These are phyloP conservation scores for Lepas anatifera DNA, from an alignment of 2,888 invertebrate genomes.

Conservation along the genomic window DNA sequence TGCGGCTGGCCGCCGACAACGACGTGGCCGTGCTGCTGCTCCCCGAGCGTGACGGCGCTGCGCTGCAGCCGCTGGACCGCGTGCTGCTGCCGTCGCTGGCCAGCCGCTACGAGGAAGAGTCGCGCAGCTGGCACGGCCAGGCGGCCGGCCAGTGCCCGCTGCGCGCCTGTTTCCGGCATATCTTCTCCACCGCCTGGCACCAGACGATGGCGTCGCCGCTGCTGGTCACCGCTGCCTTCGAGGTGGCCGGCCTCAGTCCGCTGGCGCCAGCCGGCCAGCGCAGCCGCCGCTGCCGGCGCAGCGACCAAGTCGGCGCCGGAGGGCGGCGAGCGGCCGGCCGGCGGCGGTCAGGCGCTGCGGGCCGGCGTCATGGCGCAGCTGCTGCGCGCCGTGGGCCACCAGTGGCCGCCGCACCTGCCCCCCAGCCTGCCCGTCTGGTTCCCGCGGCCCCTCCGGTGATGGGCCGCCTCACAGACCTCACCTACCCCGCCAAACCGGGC, in stretches of 20 bases:
- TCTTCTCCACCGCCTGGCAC: conserved; percentile 3
- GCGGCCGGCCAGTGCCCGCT: background rate
- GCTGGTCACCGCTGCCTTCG: background rate
- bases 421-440: conserved; percentile 10
- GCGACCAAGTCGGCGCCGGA: background rate
- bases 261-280: background rate
- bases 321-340: background rate
- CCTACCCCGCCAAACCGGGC: background rate
- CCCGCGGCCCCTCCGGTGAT: conserved; percentile 5
- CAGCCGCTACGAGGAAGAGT: background rate
- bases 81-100: conserved; percentile 11
- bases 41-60: background rate
- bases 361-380: conserved; percentile 7
- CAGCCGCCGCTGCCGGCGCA: no score
- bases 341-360: background rate
- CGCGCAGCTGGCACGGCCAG: conserved; percentile 11
- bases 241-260: background rate
- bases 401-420: conserved; percentile 8
- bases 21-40: conserved; percentile 11
- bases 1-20: conserved; percentile 3
- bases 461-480: background rate
- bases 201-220: conserved; percentile 11
- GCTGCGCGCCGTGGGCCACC: conserved; percentile 4
- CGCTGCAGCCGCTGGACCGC: conserved; percentile 7
- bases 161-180: conserved; percentile 8